Conservation (phyloP, 2,797 vertebrate species). For the Acrossocheilus fasciatus region DNA sequence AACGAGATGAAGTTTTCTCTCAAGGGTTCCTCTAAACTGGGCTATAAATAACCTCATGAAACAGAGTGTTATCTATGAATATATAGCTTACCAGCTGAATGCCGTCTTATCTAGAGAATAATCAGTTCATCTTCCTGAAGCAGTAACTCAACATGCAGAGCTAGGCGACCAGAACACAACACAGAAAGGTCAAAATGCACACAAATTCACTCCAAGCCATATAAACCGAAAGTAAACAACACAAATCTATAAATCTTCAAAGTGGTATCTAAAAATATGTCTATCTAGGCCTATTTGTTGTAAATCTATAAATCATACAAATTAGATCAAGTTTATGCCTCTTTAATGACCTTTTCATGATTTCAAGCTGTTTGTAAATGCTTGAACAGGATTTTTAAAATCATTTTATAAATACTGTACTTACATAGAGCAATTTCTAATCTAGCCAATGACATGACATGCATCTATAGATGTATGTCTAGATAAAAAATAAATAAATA, state of each 20-base stretch:
- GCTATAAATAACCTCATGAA: slow-evolving; percentile 34
- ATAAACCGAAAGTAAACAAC: slow-evolving; percentile 9
- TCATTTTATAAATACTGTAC: not conserved
- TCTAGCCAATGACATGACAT: no score
- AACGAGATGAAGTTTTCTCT: not conserved
- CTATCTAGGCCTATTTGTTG: not conserved
- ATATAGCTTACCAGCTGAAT: slow-evolving; percentile 19
- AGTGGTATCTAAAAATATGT: slow-evolving; percentile 5
- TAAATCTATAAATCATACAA: slow-evolving; percentile 20
- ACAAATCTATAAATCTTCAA: slow-evolving; percentile 27
- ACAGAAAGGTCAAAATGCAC: slow-evolving; percentile 6
- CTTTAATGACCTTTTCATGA: not conserved
- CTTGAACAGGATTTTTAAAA: not conserved
- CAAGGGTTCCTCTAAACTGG: slow-evolving; percentile 28
- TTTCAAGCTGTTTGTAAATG: not conserved
- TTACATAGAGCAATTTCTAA: not conserved
- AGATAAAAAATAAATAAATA: not conserved
- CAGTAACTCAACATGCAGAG: slow-evolving; percentile 14
- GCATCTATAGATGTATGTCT: not conserved
- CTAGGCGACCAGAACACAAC: slow-evolving; percentile 11
- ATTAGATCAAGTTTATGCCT: not conserved
- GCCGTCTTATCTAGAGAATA: slow-evolving; percentile 4
- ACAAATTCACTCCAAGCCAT: slow-evolving; percentile 17
- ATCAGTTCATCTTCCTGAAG: slow-evolving; percentile 29
- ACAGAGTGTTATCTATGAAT: slow-evolving; percentile 15